phyloP scores from a whole-genome alignment of 1,140 invertebrate genomes.

The Leptoteleia sp. region DNA sequence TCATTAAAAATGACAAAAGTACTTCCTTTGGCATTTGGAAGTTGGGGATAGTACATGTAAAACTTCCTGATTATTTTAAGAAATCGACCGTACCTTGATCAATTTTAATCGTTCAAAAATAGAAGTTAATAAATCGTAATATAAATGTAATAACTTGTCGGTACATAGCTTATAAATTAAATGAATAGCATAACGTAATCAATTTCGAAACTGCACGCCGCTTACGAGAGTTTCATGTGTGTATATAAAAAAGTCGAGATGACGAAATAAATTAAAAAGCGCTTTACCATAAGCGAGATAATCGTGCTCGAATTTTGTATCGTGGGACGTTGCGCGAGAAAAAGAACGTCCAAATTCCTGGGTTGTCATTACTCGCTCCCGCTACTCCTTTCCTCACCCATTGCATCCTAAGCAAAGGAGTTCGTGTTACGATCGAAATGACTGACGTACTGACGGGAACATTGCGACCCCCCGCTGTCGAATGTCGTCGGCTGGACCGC shows the following conservation, averaged over 20 bases:
- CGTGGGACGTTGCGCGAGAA: slow-evolving; percentile 48
- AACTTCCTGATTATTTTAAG: too few relatives aligned
- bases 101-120: too few relatives aligned
- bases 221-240: slow-evolving; percentile 1
- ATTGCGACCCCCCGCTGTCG: slow-evolving; percentile 77
- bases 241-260: slow-evolving; percentile 29
- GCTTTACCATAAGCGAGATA: slow-evolving; percentile 25
- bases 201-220: slow-evolving; percentile 7
- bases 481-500: slow-evolving; percentile 76
- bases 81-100: too few relatives aligned
- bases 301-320: slow-evolving; percentile 49
- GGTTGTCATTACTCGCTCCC: slow-evolving; percentile 62
- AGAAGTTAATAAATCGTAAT: too few relatives aligned
- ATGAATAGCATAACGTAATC: too few relatives aligned
- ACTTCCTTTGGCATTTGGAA: too few relatives aligned
- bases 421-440: slow-evolving; percentile 76
- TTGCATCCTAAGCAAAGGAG: slow-evolving; percentile 65
- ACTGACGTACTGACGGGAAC: slow-evolving; percentile 79
- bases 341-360: slow-evolving; percentile 70
- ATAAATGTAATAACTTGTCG: too few relatives aligned
- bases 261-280: slow-evolving; percentile 50
- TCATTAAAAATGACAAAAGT: too few relatives aligned
- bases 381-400: slow-evolving; percentile 60
- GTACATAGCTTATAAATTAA: too few relatives aligned
- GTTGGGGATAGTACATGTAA: too few relatives aligned